Evolutionary conservation across 2,113 vertebrate species (phyloP), one percentile per base, ranked within the genome.

Genomic region (Morone chrysops): DNA sequence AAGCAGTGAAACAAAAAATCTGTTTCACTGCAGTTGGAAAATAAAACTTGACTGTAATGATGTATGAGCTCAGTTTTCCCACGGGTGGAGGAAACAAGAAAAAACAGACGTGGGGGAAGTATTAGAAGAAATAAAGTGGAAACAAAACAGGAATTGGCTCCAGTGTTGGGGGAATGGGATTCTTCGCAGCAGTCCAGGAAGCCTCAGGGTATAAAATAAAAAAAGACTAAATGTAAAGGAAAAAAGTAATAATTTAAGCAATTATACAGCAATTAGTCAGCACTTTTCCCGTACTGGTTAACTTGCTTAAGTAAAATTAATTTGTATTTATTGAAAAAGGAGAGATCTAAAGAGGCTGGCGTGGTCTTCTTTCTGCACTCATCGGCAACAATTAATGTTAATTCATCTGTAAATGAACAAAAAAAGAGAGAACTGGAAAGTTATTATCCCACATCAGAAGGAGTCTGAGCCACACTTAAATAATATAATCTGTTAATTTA

Each of bases 121-220:
- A 75, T 81, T 84, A 74, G 59, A 74, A 65, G 81, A 80, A 81
- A 80, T 71, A 83, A 90, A 87, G 78, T 22, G 56, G 78, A 73
- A 78, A 86, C 80, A 75, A 80, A 84, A 75, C 40, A 67, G 72
- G 84, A 87, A 87, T 63, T 84, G 80, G 80, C 85, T 89, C 22
- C 71, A 57, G 82, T 50, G 56, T 62, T 63, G 60, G 36, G 67
- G 18, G 75, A 50, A 43, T 61, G 53, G 62, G 53, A 71, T 76
- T 73, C 36, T 62, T 63, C 20, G 6, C 57, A 50, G 72, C 76
- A 31, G 73, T 75, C 72, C 5, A 62, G 38, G 14, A 8, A 73
- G 70, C 85, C 84, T 71, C 41, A 0, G 77, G n/a, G 84, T 81
- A 25, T 20, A 70, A 83, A 78, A 12, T 12, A 4, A 12, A 47